Conservation (phyloP, 2,797 vertebrate genomes). For the Coilia nasus region DNA sequence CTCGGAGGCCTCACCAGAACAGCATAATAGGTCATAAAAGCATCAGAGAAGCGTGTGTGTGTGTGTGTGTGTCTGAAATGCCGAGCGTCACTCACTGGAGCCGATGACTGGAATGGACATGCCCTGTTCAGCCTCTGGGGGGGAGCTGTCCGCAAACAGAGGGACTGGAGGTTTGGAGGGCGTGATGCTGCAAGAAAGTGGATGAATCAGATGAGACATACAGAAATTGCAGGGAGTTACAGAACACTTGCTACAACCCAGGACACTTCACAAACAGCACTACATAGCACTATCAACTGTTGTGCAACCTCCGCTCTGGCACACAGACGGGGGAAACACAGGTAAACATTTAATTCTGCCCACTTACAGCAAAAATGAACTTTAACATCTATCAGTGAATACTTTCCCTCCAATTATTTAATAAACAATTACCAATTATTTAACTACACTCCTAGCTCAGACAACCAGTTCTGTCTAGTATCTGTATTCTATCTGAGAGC, state of each 20-base stretch:
- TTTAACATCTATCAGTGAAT: not conserved
- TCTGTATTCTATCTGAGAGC: no score
- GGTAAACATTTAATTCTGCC: not conserved
- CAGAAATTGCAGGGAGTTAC: no score
- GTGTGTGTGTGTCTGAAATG: not conserved
- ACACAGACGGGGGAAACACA: no score
- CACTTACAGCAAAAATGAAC: not conserved
- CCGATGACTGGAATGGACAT: slow-evolving; percentile 72
- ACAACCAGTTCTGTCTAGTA: no score
- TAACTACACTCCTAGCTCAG: no score
- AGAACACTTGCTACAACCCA: not conserved
- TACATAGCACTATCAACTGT: no score
- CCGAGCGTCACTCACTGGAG: slow-evolving; percentile 69
- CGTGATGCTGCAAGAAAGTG: slow-evolving; percentile 39
- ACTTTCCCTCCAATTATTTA: not conserved
- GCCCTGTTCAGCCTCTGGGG: slow-evolving; percentile 58
- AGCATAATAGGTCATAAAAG: not conserved
- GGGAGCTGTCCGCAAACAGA: slow-evolving; percentile 51
- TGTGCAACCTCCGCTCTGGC: no score
- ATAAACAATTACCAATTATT: no score
- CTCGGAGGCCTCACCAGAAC: no score
- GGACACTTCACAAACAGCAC: not conserved
- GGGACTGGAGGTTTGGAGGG: slow-evolving; percentile 49
- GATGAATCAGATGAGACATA: not conserved
- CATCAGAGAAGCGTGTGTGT: not conserved